Evolutionary conservation across 2,888 invertebrate species (phyloP).

Genomic region (Thyatira batis): DNA sequence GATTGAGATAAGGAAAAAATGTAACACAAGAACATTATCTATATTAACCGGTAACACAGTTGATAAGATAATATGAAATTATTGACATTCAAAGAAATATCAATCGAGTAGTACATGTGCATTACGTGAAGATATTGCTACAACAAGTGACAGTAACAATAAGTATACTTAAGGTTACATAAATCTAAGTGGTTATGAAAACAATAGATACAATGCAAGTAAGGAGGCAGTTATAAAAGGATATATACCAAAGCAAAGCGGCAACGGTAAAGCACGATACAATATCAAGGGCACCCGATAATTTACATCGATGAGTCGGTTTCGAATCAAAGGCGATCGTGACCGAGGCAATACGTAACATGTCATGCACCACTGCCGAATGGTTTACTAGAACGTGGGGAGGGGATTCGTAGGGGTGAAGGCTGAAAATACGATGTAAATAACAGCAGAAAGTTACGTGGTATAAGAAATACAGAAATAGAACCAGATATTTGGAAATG

Average conservation of each 20-base stretch:
- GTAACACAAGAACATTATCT: background rate
- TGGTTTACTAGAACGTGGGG: constrained; percentile 8
- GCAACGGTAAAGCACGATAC: constrained; percentile 14
- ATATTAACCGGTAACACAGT: background rate
- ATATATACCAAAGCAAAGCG: background rate
- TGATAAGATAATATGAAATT: background rate
- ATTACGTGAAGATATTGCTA: too few species aligned
- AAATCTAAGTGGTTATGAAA: background rate
- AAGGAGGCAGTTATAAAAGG: background rate
- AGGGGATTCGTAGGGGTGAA: constrained; percentile 7
- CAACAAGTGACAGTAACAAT: too few species aligned
- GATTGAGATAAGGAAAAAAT: background rate
- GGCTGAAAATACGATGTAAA: constrained; percentile 2
- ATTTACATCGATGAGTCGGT: constrained; percentile 45
- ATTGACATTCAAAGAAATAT: too few species aligned
- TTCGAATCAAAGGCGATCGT: constrained; percentile 51
- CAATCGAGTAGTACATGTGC: too few species aligned
- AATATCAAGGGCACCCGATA: constrained; percentile 38
- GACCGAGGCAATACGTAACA: constrained; percentile 44
- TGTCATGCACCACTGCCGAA: constrained; percentile 18
- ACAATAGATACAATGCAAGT: background rate
- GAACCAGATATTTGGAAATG: too few species aligned
- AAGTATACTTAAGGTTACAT: background rate
- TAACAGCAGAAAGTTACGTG: background rate
- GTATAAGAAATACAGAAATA: too few species aligned